Evolutionary conservation across 1,140 invertebrate species (phyloP), one percentile per base, ranked within the genome.

Genomic region (Delia radicum): DNA sequence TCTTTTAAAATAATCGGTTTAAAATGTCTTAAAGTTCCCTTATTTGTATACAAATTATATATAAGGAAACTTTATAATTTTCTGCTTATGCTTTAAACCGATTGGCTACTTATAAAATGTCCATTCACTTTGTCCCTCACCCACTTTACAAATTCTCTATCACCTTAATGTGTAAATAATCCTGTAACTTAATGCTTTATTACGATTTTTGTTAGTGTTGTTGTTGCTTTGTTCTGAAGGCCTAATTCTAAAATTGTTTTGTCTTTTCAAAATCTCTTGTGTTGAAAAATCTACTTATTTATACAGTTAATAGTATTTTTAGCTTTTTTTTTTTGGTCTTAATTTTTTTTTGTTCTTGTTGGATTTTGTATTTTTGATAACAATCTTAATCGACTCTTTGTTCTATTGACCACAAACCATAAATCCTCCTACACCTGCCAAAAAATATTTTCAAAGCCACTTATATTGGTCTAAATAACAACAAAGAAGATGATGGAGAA

Each of bases 351-450:
- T 18, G 48, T 55, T 55, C 2, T 55, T 55, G 48, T 55, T 55
- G 42, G 12, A 15, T 10, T n/a, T 55, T 55, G 3, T 18, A 21
- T 55, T 55, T n/a, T 55, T 33, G 65, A 69, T 69, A 69, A 69
- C 29, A 33, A 69, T 69, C 65, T 69, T 69, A 69, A 69, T 69
- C 65, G 65, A 69, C 31, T 69, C 65, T 69, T 69, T 69, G 65
- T 69, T 37, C 33, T 69, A 69, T 33, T 69, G 65, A 69, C 65
- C 65, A 69, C 65, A 69, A 69, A 69, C 12, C 65, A 69, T 69
- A 69, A 69, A 69, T 69, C 65, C 65, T 69, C 65, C 65, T 31
- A 24, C 65, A 69, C n/a, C 29, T 69, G 65, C 29, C 29, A 37
- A n/a, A 13, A 37, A 33, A 69, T 67, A 69, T 18, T 33, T 21